Evolutionary conservation across 1,140 invertebrate species (phyloP).

Genomic region (Lordiphosa collinella): DNA sequence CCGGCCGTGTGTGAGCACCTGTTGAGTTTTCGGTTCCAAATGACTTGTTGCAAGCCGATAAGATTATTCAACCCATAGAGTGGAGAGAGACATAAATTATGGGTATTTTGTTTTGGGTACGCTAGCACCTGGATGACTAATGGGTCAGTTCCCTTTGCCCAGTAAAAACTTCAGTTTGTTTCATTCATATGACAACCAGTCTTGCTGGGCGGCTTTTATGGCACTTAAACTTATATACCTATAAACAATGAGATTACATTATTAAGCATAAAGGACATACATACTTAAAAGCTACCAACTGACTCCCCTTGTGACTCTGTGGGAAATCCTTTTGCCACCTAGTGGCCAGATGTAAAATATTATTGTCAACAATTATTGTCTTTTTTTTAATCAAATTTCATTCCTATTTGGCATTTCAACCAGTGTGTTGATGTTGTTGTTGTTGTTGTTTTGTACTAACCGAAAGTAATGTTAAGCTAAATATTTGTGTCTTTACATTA

Average conservation of each 20-base stretch:
- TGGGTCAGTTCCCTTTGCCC: constrained; percentile 22
- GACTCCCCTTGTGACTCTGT: constrained; percentile 1
- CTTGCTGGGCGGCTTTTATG: constrained; percentile 43
- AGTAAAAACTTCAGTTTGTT: constrained; percentile 12
- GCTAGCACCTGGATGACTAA: constrained; percentile 37
- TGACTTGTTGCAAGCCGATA: constrained; percentile 58
- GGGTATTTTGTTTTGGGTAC: constrained; percentile 30
- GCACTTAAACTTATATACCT: constrained; percentile 55
- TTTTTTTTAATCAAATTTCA: constrained; percentile 22
- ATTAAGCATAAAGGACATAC: constrained; percentile 11
- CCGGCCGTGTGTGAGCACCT: constrained; percentile 50
- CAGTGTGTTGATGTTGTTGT: constrained; percentile 35
- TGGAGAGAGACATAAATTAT: constrained; percentile 2
- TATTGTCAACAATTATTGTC: constrained; percentile 45
- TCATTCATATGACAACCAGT: constrained; percentile 23
- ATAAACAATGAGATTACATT: constrained; percentile 70
- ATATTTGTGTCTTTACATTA: constrained; percentile 42
- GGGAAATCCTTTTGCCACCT: constrained; percentile 7
- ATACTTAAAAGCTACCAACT: constrained; percentile 5
- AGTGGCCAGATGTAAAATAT: constrained; percentile 9
- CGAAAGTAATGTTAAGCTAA: not conserved
- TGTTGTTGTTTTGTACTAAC: too few species aligned
- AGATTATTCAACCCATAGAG: constrained; percentile 57
- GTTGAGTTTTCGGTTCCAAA: constrained; percentile 48
- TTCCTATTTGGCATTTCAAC: constrained; percentile 19